phyloP scores from a whole-genome alignment of 2,888 invertebrate genomes.

The Orchesellides sinensis region DNA sequence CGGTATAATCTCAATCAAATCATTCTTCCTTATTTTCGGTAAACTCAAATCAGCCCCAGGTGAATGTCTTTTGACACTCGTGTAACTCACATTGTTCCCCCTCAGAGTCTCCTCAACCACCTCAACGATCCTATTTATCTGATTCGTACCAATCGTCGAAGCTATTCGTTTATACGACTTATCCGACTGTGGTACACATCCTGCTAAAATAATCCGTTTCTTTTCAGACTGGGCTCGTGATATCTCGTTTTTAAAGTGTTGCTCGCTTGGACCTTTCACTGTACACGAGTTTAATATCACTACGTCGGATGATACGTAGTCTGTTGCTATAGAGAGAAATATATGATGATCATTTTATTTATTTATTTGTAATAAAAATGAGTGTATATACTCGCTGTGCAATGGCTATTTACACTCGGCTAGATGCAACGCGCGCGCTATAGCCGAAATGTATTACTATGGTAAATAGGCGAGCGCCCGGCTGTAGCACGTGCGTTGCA shows the following conservation, averaged over 20 bases:
- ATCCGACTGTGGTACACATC: slow-evolving; percentile 91
- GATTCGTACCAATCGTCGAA: slow-evolving; percentile 98
- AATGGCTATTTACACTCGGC: no score
- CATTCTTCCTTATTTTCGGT: slow-evolving; percentile 97
- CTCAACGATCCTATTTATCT: slow-evolving; percentile 97
- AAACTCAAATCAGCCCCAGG: slow-evolving; percentile 88
- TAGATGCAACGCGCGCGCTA: no score
- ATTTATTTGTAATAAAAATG: slow-evolving; percentile 13
- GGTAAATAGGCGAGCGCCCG: no score
- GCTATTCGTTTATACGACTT: slow-evolving; percentile 77
- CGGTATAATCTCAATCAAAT: slow-evolving; percentile 96
- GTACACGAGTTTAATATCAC: slow-evolving; percentile 99
- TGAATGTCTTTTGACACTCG: slow-evolving; percentile 86
- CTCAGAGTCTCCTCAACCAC: slow-evolving; percentile 98
- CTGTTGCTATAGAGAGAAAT: slow-evolving; percentile 79
- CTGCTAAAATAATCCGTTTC: slow-evolving; percentile 95
- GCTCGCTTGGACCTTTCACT: slow-evolving; percentile 98
- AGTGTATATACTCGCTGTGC: no score
- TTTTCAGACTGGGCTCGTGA: slow-evolving; percentile 84
- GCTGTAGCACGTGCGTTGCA: no score
- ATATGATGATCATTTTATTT: not conserved
- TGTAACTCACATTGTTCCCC: slow-evolving; percentile 87
- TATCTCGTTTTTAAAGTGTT: slow-evolving; percentile 92
- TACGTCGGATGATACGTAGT: slow-evolving; percentile 89
- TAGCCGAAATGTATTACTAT: no score